Evolutionary conservation across 2,113 vertebrate genomes (phyloP).

Genomic region (Gymnogyps californianus): DNA sequence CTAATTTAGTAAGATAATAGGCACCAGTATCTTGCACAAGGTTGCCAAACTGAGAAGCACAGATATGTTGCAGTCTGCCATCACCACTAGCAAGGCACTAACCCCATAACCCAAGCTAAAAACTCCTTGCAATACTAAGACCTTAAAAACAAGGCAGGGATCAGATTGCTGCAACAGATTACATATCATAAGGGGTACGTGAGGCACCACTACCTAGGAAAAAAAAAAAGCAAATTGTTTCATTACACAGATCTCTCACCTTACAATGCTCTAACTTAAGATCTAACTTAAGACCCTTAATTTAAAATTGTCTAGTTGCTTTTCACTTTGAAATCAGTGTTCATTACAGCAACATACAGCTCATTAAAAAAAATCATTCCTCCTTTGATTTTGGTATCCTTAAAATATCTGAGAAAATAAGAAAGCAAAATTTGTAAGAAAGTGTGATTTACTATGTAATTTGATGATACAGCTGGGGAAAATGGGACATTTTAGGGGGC

Average conservation of each 20-base stretch:
- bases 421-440: not conserved
- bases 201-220: not conserved
- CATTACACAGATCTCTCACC: not conserved
- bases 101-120: not conserved
- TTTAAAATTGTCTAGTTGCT: fast-evolving
- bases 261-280: not conserved
- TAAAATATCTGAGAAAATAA: not conserved
- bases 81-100: not conserved
- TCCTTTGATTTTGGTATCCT: not conserved
- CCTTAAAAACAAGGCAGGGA: not conserved
- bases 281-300: not conserved
- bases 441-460: not conserved
- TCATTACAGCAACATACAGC: not conserved
- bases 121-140: not conserved
- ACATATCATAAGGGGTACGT: fast-evolving
- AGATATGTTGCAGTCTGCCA: not conserved
- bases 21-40: not conserved
- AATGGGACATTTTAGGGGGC: not conserved
- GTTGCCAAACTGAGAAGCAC: not conserved
- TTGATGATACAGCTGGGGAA: not conserved
- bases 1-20: not conserved
- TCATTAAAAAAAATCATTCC: not conserved
- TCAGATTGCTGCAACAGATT: not conserved
- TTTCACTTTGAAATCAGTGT: not conserved
- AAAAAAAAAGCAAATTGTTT: not conserved